phyloP scores from a whole-genome alignment of 2,797 vertebrate species.

The Pampus argenteus region DNA sequence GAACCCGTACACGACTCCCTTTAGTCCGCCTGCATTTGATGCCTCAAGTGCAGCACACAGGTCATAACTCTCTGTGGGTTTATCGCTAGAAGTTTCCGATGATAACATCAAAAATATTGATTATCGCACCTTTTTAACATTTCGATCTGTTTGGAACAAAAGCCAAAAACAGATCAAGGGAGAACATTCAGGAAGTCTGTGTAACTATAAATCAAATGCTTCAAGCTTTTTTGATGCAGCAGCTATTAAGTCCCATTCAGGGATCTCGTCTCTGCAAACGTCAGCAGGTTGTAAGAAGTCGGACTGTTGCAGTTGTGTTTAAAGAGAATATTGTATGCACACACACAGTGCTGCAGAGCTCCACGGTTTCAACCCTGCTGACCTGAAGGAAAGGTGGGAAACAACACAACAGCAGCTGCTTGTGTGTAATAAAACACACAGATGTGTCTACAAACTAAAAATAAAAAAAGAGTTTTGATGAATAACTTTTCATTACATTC shows the following conservation, averaged over 20 bases:
- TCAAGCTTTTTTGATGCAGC: not conserved
- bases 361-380: constrained; percentile 17
- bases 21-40: too few species aligned
- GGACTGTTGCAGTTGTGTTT: not conserved
- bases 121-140: constrained; percentile 5
- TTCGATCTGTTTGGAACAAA: constrained; percentile 1
- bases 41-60: too few species aligned
- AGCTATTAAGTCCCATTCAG: not conserved
- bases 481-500: constrained; percentile 12
- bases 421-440: not conserved
- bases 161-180: not conserved
- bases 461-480: too few species aligned
- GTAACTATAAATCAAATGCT: not conserved
- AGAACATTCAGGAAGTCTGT: not conserved
- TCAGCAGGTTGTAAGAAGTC: constrained; percentile 9
- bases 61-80: not conserved
- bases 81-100: not conserved
- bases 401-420: constrained; percentile 7
- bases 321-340: constrained; percentile 8
- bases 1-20: too few species aligned
- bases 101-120: not conserved
- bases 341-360: constrained; percentile 2
- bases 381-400: constrained; percentile 30
- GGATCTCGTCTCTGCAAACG: not conserved
- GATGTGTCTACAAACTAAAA: too few species aligned